Percentiles rank a stretch among this genome's conserved stretches.
Conservation (phyloP, 2,888 invertebrate species). For the Caenorhabditis japonica region DNA sequence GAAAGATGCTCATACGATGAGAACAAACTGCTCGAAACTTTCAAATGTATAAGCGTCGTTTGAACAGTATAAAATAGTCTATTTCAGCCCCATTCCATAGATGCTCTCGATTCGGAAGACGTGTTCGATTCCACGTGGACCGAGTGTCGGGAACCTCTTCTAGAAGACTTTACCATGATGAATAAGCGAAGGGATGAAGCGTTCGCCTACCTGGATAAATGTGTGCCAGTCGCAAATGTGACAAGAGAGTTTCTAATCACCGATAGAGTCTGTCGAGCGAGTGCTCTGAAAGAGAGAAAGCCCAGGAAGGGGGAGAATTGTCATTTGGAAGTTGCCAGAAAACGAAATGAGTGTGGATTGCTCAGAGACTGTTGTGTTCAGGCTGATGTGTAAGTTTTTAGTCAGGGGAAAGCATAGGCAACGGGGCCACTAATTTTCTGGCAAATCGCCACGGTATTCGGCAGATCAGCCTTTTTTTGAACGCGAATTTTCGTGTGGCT, state of each 20-base stretch:
- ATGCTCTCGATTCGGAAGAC: constrained; percentile 40
- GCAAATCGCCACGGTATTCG: too few species aligned
- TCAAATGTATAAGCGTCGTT: constrained; percentile 18
- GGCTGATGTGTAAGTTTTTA: constrained; percentile 61
- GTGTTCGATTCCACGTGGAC: constrained; percentile 18
- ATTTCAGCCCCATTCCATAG: constrained; percentile 34
- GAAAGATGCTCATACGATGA: constrained; percentile 50
- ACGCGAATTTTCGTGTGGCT: too few species aligned
- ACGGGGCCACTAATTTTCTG: too few species aligned
- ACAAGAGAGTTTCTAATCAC: constrained; percentile 57
- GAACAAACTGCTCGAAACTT: constrained; percentile 35
- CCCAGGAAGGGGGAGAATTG: constrained; percentile 35
- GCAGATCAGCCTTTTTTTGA: too few species aligned
- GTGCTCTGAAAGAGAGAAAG: constrained; percentile 38
- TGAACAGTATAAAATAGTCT: not conserved
- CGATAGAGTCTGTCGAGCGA: constrained; percentile 35
- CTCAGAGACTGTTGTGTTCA: constrained; percentile 62
- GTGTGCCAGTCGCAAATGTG: constrained; percentile 59
- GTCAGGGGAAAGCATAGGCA: too few species aligned
- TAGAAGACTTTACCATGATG: constrained; percentile 44
- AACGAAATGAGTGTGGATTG: constrained; percentile 52
- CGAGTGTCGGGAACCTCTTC: constrained; percentile 12
- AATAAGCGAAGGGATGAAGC: constrained; percentile 47
- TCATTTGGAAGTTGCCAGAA: constrained; percentile 38
- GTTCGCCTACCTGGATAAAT: constrained; percentile 57